These are phyloP conservation scores for Limnephilus marmoratus DNA, from an alignment of 2,888 invertebrate species.

Conservation along the genomic window DNA sequence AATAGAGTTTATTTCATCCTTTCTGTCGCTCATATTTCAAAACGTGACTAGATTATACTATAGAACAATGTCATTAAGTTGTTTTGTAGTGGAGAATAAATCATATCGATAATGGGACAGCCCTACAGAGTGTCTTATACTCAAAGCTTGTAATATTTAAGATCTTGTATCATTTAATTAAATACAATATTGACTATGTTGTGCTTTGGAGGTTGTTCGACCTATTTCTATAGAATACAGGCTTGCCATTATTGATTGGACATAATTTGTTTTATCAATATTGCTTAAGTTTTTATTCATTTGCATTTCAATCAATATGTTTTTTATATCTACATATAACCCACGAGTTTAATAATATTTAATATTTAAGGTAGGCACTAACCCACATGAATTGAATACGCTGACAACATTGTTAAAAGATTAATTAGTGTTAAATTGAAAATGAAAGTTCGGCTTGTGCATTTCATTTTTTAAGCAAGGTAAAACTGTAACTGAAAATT, in stretches of 20 bases:
- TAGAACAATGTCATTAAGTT: slow-evolving; percentile 27
- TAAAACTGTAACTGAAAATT: too few relatives aligned
- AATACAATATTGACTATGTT: background rate
- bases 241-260: slow-evolving; percentile 5
- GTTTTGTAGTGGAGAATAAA: slow-evolving; percentile 25
- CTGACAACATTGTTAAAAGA: background rate
- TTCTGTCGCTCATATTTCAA: background rate
- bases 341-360: background rate
- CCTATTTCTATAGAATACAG: slow-evolving; percentile 14
- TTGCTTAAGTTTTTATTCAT: background rate
- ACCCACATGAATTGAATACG: background rate
- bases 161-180: slow-evolving; percentile 40
- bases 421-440: background rate
- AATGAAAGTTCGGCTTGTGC: background rate
- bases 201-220: slow-evolving; percentile 19
- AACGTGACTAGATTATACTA: slow-evolving; percentile 30
- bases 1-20: slow-evolving; percentile 4
- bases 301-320: background rate
- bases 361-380: background rate
- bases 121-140: background rate
- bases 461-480: background rate
- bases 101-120: slow-evolving; percentile 8
- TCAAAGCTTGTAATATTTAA: slow-evolving; percentile 5
- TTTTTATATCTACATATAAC: background rate
- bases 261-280: slow-evolving; percentile 29